Evolutionary conservation across 2,113 vertebrate species (phyloP), one percentile per base, ranked within the genome.

Genomic region (Pachypanchax playfairii): DNA sequence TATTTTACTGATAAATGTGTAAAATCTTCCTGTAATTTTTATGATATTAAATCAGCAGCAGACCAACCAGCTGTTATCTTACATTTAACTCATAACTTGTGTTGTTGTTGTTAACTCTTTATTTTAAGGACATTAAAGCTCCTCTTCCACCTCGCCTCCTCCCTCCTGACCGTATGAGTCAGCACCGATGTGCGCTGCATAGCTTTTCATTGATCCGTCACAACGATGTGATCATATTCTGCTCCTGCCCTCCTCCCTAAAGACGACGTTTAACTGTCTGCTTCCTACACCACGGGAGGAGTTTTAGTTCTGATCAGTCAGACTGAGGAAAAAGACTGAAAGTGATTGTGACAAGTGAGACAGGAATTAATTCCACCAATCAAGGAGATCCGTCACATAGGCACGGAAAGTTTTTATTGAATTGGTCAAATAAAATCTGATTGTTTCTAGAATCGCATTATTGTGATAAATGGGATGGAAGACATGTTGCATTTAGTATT

Each of bases 121-220:
- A n/a, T n/a, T n/a, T n/a, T n/a, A n/a, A n/a, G n/a, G n/a, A n/a
- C n/a, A n/a, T n/a, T n/a, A n/a, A n/a, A n/a, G n/a, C n/a, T n/a
- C n/a, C n/a, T n/a, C n/a, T n/a, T n/a, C n/a, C n/a, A n/a, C n/a
- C n/a, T 14, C 43, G 18, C 12, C 25, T 13, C 18, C 20, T 15
- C 42, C 42, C 58, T 1, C 39, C 42, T 8, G 6, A 35, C 49
- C 22, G 29, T 35, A 20, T 85, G 83, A 87, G 75, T 87, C 85
- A 82, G 80, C 78, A 73, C 47, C 10, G 44, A 50, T 18, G 41
- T 57, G 42, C 57, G 7, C 47, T 35, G 8, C 48, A 25, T 58
- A 51, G 43, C 36, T 48, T 22, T 69, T 57, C 65, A 84, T 80
- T 71, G 80, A 87, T 85, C 76, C 14, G 39, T 58, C 68, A 65